Base-by-base conservation (phyloP, 2,113 vertebrate genomes). In the Cervus canadensis region DNA sequence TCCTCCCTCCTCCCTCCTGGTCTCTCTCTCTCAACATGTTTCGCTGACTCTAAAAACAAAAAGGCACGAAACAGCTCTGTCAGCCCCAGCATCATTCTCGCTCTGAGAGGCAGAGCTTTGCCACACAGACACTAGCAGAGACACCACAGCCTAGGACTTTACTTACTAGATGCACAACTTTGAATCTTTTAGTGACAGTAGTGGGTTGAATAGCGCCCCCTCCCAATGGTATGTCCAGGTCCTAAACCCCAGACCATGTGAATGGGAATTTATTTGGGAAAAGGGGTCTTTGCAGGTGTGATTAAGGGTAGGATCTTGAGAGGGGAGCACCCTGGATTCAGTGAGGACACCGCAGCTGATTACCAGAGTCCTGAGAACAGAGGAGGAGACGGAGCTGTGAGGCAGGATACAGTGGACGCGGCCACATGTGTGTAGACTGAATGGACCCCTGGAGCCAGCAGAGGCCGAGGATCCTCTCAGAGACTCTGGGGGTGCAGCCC, bases 401-500 rank as follows among this genome's bases (percentile, higher is more conserved):
- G 26, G 54, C 14, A 36, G 17, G 23, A 59, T 2, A 4, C 0
- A 9, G 11, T 2, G 9, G 33, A 59, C 1, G 1, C 0, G 0
- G 57, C 15, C 30, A n/a, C 4, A 13, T 3, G 86, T 2, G 45
- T 11, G 54, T 4, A 71, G n/a, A 10, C 67, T 14, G 16, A 25
- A 48, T 17, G n/a, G 23, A 16, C 6, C 7, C 36, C 15, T 28
- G 30, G 76, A 48, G 45, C 15, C 14, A 30, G 15, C 45, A 19
- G 12, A 14, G 26, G 33, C 30, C 5, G 0, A 14, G 14, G 8
- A 40, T 6, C 45, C 23, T 26, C n/a, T 8, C 0, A 12, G 33
- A 3, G 57, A 4, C 16, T 40, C 11, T n/a, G 81, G 33, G 6
- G 9, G 1, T 2, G 1, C 11, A 30, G 8, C 14, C 17, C 3